Evolutionary conservation across 2,113 vertebrate species (phyloP).

Genomic region (Lepus europaeus): DNA sequence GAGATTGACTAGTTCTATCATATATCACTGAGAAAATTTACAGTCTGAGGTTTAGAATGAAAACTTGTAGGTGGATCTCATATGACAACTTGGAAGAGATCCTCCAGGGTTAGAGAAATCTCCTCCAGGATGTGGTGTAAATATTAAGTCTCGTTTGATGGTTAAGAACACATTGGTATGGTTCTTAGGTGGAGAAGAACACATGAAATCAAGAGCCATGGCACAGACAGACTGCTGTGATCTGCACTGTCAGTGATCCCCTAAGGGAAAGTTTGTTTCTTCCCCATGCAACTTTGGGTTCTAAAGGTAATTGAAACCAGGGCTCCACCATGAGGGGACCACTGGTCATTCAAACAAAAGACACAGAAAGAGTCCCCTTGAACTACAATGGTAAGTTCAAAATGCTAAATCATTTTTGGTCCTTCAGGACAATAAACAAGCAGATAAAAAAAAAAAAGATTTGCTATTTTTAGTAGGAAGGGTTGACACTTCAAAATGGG

Average conservation of each 20-base stretch:
- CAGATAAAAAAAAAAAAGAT: neutral
- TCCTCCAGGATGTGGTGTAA: neutral
- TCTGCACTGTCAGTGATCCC: neutral
- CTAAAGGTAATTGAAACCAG: neutral
- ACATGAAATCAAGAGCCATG: neutral
- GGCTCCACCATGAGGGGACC: neutral
- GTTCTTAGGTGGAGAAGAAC: neutral
- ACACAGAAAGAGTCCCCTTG: neutral
- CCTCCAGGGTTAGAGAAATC: neutral
- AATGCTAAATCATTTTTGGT: neutral
- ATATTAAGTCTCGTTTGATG: neutral
- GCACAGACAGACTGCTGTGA: neutral
- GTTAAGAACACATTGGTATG: no score
- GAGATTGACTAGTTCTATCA: neutral
- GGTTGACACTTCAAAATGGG: neutral
- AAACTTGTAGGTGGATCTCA: neutral
- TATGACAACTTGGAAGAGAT: neutral
- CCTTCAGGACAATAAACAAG: neutral
- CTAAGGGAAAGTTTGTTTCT: neutral
- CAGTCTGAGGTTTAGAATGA: neutral
- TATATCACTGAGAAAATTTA: neutral
- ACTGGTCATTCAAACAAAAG: neutral
- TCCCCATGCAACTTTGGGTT: neutral
- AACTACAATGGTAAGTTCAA: neutral
- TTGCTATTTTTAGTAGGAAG: neutral